These are phyloP conservation scores for Lithosia quadra DNA, from an alignment of 2,888 invertebrate genomes.

Conservation along the genomic window DNA sequence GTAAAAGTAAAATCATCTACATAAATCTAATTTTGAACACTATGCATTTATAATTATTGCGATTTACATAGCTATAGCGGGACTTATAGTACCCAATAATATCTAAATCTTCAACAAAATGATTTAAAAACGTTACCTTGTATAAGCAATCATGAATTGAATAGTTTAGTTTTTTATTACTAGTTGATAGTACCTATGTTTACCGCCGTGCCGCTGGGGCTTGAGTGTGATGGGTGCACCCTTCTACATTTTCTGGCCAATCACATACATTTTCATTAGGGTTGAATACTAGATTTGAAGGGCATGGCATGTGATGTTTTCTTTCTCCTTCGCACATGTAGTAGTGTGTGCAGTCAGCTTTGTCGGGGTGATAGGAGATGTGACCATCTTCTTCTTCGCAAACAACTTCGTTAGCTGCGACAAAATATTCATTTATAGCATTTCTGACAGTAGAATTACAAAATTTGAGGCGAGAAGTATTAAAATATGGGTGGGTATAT, in stretches of 20 bases:
- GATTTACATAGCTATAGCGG: slow-evolving; percentile 53
- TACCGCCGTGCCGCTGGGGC: slow-evolving; percentile 82
- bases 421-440: slow-evolving; percentile 2
- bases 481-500: no score
- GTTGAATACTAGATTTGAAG: slow-evolving; percentile 96
- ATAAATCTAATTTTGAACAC: slow-evolving; percentile 57
- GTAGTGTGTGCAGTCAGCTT: slow-evolving; percentile 96
- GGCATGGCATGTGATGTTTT: slow-evolving; percentile 98
- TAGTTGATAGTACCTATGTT: slow-evolving; percentile 37
- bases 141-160: slow-evolving; percentile 51
- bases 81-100: slow-evolving; percentile 48
- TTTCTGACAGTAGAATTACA: no score
- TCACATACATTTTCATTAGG: slow-evolving; percentile 97
- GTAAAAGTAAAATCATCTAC: slow-evolving; percentile 41
- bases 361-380: slow-evolving; percentile 96
- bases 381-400: slow-evolving; percentile 98
- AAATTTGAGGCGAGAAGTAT: no score
- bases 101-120: slow-evolving; percentile 46
- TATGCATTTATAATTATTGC: slow-evolving; percentile 53
- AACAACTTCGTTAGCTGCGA: slow-evolving; percentile 93
- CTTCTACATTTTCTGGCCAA: slow-evolving; percentile 98
- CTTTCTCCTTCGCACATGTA: slow-evolving; percentile 98
- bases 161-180: slow-evolving; percentile 30
- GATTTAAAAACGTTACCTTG: slow-evolving; percentile 43
- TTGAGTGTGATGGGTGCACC: slow-evolving; percentile 88